phyloP scores from a whole-genome alignment of 2,888 invertebrate species.

The Ennomos fuscantarius region DNA sequence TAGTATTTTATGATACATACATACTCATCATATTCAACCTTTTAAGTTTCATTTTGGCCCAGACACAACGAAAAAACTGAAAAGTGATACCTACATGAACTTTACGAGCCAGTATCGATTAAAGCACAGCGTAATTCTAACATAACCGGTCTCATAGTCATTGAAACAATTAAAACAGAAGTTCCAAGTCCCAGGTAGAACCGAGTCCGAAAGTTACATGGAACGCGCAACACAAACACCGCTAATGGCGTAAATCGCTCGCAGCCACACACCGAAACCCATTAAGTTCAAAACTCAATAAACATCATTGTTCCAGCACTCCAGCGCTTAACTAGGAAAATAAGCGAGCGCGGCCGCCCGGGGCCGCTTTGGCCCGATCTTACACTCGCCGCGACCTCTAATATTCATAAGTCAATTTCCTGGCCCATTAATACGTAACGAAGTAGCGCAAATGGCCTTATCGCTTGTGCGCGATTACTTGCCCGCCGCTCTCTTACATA shows the following conservation, averaged over 20 bases:
- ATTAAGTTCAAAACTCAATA: conserved; percentile 81
- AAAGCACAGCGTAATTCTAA: background rate
- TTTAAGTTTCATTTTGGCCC: too few relatives aligned
- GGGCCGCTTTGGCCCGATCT: conserved; percentile 80
- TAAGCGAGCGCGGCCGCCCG: conserved; percentile 68
- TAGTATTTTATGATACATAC: too few relatives aligned
- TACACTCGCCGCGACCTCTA: conserved; percentile 78
- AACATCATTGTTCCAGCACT: conserved; percentile 72
- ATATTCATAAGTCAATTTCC: conserved; percentile 86
- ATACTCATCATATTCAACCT: too few relatives aligned
- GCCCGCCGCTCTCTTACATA: conserved; percentile 84
- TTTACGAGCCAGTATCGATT: background rate
- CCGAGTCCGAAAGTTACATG: conserved; percentile 23
- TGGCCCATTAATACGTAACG: conserved; percentile 85
- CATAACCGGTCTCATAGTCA: conserved; percentile 24
- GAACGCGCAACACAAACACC: conserved; percentile 58
- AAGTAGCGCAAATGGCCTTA: conserved; percentile 85
- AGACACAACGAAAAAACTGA: too few relatives aligned
- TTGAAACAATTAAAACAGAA: conserved; percentile 26
- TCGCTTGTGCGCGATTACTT: conserved; percentile 85
- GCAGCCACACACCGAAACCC: conserved; percentile 68
- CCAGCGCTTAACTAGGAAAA: conserved; percentile 81
- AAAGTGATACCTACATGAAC: background rate
- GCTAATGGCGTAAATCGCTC: conserved; percentile 74
- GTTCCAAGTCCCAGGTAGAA: conserved; percentile 13